Base-by-base conservation (phyloP, 2,797 vertebrate genomes). In the Chelmon rostratus region DNA sequence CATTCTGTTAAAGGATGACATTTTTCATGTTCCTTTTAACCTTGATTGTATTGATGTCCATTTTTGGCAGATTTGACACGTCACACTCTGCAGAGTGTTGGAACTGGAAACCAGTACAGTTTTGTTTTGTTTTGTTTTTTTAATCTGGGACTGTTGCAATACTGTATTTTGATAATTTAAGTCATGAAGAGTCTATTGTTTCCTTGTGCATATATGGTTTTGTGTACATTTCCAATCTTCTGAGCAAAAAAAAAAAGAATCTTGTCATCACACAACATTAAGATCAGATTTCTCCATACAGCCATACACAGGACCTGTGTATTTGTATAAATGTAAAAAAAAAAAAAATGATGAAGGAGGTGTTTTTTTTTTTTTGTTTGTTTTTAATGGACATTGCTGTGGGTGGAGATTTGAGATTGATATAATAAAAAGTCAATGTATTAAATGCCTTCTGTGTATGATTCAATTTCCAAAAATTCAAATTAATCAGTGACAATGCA, bases 141-240 rank as follows among this genome's bases (percentile, higher is more conserved):
- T 18, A 49, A 63, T 96, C 95, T 97, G 97, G 97, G 97, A 97
- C 96, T 97, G 97, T 96, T 98, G 97, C 97, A 99, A 98, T 99
- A 99, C 95, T 93, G 87, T 92, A 76, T 89, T 97, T 97, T 96
- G 94, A 96, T 94, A 80, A 93, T 92, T 93, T 93, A 91, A 93
- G 88, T 88, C 86, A 82, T 62, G 40, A 80, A 93, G 82, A 92
- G 96, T 96, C 95, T 96, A 95, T 97, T 95, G 96, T 97, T 97
- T 96, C 95, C 95, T 96, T 87, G 87, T 97, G 96, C 94, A 86
- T 87, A 71, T 68, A 76, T 86, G 94, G 93, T 96, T 96, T 88
- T 79, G 96, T 97, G 96, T 96, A 70, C 88, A 91, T 96, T 97
- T 97, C 92, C 95, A 95, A 95, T 95, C 96, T 95, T 96, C 95